Evolutionary conservation across 37 sponge, comb jelly and placozoan species (phyloP).

Genomic region (Theonella swinhoei): DNA sequence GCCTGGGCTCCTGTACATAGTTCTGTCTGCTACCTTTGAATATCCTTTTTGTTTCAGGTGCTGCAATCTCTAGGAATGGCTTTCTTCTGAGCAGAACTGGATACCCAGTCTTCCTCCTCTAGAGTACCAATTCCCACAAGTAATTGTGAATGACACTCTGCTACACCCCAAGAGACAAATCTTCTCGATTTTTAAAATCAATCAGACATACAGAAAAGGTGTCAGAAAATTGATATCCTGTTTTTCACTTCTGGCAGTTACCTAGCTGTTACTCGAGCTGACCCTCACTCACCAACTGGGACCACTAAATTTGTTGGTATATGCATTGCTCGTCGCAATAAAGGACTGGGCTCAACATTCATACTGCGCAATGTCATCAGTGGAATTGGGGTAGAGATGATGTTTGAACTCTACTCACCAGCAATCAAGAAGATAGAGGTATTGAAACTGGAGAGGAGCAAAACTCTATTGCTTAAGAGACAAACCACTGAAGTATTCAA

Average conservation of each 20-base stretch:
- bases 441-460: slow-evolving; percentile 76
- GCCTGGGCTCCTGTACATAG: too few relatives aligned
- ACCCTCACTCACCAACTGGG: slow-evolving; percentile 64
- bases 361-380: slow-evolving; percentile 74
- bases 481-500: slow-evolving; percentile 68
- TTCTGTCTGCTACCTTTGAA: too few relatives aligned
- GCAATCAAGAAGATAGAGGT: slow-evolving; percentile 73
- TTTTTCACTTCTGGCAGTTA: slow-evolving; percentile 73
- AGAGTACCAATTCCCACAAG: too few relatives aligned
- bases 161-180: too few relatives aligned
- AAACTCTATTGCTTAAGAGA: slow-evolving; percentile 86
- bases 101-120: too few relatives aligned
- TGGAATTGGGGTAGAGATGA: slow-evolving; percentile 73
- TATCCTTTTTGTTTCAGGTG: too few relatives aligned
- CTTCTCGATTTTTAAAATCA: slow-evolving; percentile 65
- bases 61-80: too few relatives aligned
- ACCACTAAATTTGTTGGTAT: slow-evolving; percentile 80
- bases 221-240: slow-evolving; percentile 39
- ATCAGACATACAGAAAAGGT: slow-evolving; percentile 67
- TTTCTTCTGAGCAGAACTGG: too few relatives aligned
- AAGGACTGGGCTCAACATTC: slow-evolving; percentile 75
- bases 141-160: too few relatives aligned
- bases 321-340: slow-evolving; percentile 78
- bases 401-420: slow-evolving; percentile 84
- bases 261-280: slow-evolving; percentile 71